Base-by-base conservation (phyloP, 1,140 invertebrate genomes). In the Sminthurides bifidus region DNA sequence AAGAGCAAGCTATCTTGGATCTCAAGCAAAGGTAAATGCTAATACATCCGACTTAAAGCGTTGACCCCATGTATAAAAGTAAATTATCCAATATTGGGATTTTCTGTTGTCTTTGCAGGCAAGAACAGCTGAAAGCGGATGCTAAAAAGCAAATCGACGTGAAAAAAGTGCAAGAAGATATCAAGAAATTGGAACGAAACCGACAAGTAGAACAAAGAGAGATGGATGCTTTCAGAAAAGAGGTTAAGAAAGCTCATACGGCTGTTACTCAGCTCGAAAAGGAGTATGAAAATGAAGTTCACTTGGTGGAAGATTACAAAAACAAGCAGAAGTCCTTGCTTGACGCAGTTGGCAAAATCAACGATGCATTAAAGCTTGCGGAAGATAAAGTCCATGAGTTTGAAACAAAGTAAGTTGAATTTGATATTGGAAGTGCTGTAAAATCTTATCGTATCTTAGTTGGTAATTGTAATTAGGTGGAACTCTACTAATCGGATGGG, bases 321-420 rank as follows among this genome's bases (percentile, higher is more conserved):
- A 37, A 40, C 24, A 46, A 61, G 43, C 54, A 56, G 17, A 52
- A 46, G 30, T 31, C 26, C 15, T 17, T 60, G 0, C 40, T 81
- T 10, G 74, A 80, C 21, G 77, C 76, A 19, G 74, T 81, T 26
- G 86, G 89, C 67, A 79, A 83, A 38, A 74, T 74, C 19, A 73
- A 93, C 1, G 79, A 82, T 65, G 69, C 81, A 30, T 77, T 79
- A 8, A 82, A 84, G 64, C 71, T 79, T 43, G 68, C 71, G 1
- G 83, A 90, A 68, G 74, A 74, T 17, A 79, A 82, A 53, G 31
- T 64, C 19, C 29, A 43, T 3, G 38, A 43, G 6, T 43, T 40
- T 12, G 53, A 57, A 54, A 44, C 38, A 29, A 23, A 35, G n/a
- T 19, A 31, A 21, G 23, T 46, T 46, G 5, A 15, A 43, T 43